A percentile compares a stretch with the other conserved stretches of the same genome.
These are phyloP conservation scores for Rhingia campestris DNA, from an alignment of 2,888 invertebrate species.

Conservation along the genomic window DNA sequence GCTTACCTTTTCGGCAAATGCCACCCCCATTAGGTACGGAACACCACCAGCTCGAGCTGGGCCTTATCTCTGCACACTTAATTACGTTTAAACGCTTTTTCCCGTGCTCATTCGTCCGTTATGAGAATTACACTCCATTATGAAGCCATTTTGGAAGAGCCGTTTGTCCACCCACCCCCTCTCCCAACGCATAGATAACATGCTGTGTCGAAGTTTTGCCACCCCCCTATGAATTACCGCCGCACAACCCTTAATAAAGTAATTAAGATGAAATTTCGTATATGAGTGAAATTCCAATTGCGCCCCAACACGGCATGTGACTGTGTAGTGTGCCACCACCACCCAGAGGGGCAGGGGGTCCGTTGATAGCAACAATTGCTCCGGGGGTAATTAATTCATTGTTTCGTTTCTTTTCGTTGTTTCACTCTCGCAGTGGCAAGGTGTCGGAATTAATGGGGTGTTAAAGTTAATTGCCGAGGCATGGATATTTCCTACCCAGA, in stretches of 20 bases:
- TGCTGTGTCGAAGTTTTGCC: slow-evolving; percentile 68
- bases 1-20: slow-evolving; percentile 51
- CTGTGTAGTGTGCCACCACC: not conserved
- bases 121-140: slow-evolving; percentile 72
- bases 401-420: slow-evolving; percentile 66
- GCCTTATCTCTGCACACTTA: slow-evolving; percentile 74
- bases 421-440: slow-evolving; percentile 44
- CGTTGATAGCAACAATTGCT: slow-evolving; percentile 70
- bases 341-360: not conserved
- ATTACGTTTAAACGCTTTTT: slow-evolving; percentile 74
- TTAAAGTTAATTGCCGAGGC: slow-evolving; percentile 74
- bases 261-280: slow-evolving; percentile 74
- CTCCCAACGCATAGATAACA: slow-evolving; percentile 56
- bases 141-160: slow-evolving; percentile 68
- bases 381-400: slow-evolving; percentile 73
- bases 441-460: slow-evolving; percentile 73
- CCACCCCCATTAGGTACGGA: slow-evolving; percentile 39
- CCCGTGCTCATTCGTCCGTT: slow-evolving; percentile 73
- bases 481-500: slow-evolving; percentile 74
- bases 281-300: slow-evolving; percentile 72
- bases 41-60: slow-evolving; percentile 44
- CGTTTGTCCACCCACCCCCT: slow-evolving; percentile 6
- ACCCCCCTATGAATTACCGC: slow-evolving; percentile 59
- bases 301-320: slow-evolving; percentile 61
- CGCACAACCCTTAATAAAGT: slow-evolving; percentile 65